Evolutionary conservation across 2,797 vertebrate genomes (phyloP).

Genomic region (Melanogrammus aeglefinus): DNA sequence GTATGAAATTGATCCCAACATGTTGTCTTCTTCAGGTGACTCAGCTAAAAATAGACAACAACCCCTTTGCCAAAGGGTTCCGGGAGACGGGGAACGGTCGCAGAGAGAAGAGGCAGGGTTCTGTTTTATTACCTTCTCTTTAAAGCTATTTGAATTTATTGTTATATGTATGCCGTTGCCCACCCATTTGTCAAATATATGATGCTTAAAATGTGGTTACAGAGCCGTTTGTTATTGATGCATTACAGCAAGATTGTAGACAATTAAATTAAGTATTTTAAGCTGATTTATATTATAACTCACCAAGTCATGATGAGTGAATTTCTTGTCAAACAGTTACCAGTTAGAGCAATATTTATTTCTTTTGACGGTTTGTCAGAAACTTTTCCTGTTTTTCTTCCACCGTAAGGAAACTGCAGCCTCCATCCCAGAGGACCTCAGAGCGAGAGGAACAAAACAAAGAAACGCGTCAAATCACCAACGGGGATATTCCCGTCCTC

Average conservation of each 20-base stretch:
- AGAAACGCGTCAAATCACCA: too few relatives aligned
- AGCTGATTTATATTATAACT: neutral
- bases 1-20: neutral
- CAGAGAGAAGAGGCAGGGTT: slow-evolving; percentile 87
- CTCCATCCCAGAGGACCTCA: too few relatives aligned
- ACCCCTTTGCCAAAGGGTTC: slow-evolving; percentile 95
- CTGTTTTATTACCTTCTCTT: too few relatives aligned
- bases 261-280: neutral
- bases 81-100: slow-evolving; percentile 91
- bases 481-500: too few relatives aligned
- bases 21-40: slow-evolving; percentile 68
- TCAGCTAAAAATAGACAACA: slow-evolving; percentile 96
- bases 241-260: neutral
- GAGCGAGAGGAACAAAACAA: too few relatives aligned
- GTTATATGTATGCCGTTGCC: too few relatives aligned
- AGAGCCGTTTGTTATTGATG: neutral
- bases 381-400: neutral
- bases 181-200: neutral
- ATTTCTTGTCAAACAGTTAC: neutral
- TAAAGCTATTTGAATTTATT: too few relatives aligned
- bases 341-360: neutral
- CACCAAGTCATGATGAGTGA: neutral
- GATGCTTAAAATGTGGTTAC: neutral
- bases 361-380: too few relatives aligned
- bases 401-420: slow-evolving; percentile 60